These are phyloP conservation scores for Suricata suricatta DNA, from an alignment of 2,113 vertebrate species.

Conservation along the genomic window DNA sequence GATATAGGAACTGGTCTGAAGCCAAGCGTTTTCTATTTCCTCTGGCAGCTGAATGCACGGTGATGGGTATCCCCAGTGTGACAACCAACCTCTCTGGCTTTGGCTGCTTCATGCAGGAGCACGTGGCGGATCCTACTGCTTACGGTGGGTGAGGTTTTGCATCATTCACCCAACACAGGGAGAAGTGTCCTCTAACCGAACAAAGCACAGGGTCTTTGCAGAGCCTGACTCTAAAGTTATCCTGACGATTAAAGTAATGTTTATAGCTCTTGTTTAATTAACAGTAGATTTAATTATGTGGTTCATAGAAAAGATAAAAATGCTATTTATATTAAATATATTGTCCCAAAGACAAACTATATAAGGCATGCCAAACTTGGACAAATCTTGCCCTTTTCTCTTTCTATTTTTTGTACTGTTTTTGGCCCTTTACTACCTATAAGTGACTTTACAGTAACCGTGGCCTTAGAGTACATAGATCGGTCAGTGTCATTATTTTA, in stretches of 20 bases:
- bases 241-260: not conserved
- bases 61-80: slow-evolving; percentile 99
- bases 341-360: not conserved
- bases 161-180: not conserved
- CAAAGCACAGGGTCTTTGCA: not conserved
- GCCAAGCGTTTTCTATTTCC: slow-evolving; percentile 50
- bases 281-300: not conserved
- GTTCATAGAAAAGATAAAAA: not conserved
- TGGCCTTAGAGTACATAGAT: not conserved
- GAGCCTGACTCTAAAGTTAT: not conserved
- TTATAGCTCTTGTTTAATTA: not conserved
- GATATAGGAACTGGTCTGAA: not conserved
- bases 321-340: not conserved
- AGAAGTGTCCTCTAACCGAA: not conserved
- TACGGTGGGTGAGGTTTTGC: slow-evolving; percentile 92
- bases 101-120: slow-evolving; percentile 98
- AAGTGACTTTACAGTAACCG: not conserved
- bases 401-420: not conserved
- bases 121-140: slow-evolving; percentile 94
- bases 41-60: slow-evolving; percentile 94
- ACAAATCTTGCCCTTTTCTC: not conserved
- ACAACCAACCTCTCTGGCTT: slow-evolving; percentile 99
- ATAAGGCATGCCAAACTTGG: not conserved
- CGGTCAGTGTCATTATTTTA: not conserved
- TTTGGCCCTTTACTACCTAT: not conserved